Percentiles rank a stretch among this genome's conserved stretches.
These are phyloP conservation scores for Monodelphis domestica DNA, from an alignment of 2,797 vertebrate species.

Conservation along the genomic window DNA sequence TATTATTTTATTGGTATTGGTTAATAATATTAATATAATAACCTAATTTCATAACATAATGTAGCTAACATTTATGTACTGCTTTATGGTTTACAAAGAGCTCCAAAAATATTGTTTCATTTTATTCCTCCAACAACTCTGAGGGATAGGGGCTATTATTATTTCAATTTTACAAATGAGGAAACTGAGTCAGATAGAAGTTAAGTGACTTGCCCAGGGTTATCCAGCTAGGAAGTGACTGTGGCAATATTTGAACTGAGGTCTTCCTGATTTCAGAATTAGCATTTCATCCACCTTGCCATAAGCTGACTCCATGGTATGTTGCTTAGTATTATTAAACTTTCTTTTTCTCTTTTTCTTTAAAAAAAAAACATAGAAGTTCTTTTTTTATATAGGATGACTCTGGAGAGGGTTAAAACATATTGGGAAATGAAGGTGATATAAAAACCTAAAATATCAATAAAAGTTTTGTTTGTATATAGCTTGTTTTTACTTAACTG, in stretches of 20 bases:
- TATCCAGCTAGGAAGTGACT: neutral
- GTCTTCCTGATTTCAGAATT: neutral
- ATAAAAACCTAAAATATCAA: neutral
- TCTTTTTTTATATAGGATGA: neutral
- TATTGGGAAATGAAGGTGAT: neutral
- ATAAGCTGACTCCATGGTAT: neutral
- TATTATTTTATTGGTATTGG: too few species aligned
- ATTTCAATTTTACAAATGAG: neutral
- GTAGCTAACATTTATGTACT: neutral
- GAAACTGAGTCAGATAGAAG: neutral
- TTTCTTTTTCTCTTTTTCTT: neutral
- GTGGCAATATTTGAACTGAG: neutral
- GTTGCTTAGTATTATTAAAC: neutral
- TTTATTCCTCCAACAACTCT: neutral
- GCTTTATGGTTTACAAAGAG: neutral
- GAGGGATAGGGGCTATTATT: neutral
- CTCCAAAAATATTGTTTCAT: neutral
- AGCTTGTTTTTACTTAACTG: too few species aligned
- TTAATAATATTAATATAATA: too few species aligned
- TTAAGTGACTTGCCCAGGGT: neutral
- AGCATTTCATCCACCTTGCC: neutral
- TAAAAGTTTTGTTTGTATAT: too few species aligned
- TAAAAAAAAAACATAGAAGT: too few species aligned
- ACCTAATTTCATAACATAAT: neutral
- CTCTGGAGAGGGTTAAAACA: neutral